Evolutionary conservation across 2,888 invertebrate genomes (phyloP).

Genomic region (Spodoptera exigua): DNA sequence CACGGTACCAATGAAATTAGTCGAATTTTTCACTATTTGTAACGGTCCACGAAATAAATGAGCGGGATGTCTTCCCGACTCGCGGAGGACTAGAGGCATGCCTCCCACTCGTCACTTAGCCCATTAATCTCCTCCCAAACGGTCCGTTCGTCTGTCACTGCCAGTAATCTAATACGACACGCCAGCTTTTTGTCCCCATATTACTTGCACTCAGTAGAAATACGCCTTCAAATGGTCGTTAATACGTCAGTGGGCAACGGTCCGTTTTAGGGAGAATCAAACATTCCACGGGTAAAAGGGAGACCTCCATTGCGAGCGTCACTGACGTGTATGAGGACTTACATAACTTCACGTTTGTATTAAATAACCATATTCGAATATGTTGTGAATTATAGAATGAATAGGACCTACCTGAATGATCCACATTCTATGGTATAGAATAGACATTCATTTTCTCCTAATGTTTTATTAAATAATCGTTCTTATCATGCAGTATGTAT

Average conservation of each 20-base stretch:
- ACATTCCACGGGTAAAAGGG: conserved; percentile 70
- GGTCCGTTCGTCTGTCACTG: conserved; percentile 86
- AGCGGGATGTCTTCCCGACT: conserved; percentile 71
- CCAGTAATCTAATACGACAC: conserved; percentile 88
- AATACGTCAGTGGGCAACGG: conserved; percentile 79
- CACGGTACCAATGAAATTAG: conserved; percentile 69
- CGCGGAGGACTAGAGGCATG: conserved; percentile 67
- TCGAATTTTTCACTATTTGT: conserved; percentile 79
- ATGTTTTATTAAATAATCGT: conserved; percentile 6
- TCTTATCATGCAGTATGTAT: conserved; percentile 11
- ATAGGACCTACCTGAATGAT: conserved; percentile 20
- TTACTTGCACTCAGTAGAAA: conserved; percentile 81
- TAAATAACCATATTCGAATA: conserved; percentile 23
- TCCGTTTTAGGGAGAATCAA: conserved; percentile 75
- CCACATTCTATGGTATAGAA: conserved; percentile 21
- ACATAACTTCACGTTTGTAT: conserved; percentile 50
- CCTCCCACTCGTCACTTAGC: conserved; percentile 87
- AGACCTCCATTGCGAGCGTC: conserved; percentile 59
- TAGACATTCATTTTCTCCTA: conserved; percentile 2
- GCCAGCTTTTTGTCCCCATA: conserved; percentile 86
- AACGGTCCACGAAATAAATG: conserved; percentile 79
- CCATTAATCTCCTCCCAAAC: conserved; percentile 86
- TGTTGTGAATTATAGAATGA: conserved; percentile 15
- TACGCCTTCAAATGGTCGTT: conserved; percentile 80
- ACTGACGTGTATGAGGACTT: conserved; percentile 47